These are phyloP conservation scores for Saxidomus purpurata DNA, from an alignment of 1,140 invertebrate genomes.

Conservation along the genomic window DNA sequence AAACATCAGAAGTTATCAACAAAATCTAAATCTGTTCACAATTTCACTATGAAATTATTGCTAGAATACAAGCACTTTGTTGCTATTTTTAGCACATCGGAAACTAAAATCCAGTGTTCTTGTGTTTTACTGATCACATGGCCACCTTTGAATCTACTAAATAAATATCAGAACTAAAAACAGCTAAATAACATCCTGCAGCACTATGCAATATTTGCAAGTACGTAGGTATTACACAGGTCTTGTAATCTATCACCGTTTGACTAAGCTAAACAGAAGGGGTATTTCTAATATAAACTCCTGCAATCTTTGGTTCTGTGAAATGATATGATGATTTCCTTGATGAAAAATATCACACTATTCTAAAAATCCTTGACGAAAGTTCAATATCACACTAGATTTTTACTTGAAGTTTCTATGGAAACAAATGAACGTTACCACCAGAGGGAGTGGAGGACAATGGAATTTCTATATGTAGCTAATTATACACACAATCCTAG, in stretches of 20 bases:
- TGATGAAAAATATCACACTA: conserved; percentile 36
- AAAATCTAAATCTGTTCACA: too few species aligned
- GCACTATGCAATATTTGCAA: too few species aligned
- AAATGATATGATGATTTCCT: conserved; percentile 7
- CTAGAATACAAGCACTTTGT: too few species aligned
- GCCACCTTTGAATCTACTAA: not conserved
- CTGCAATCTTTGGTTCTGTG: conserved; percentile 29
- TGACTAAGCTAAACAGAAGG: not conserved
- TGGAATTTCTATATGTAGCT: conserved; percentile 36
- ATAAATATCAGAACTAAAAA: not conserved
- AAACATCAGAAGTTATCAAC: too few species aligned
- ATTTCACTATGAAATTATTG: too few species aligned
- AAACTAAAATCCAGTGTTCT: not conserved
- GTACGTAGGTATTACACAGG: too few species aligned
- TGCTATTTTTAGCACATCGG: too few species aligned
- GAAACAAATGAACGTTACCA: conserved; percentile 6
- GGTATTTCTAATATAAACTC: not conserved
- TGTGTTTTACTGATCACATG: not conserved
- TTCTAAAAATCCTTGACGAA: conserved; percentile 8
- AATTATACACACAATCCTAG: conserved; percentile 42
- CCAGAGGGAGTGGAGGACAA: conserved; percentile 24
- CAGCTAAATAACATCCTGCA: too few species aligned
- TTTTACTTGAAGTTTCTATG: conserved; percentile 12
- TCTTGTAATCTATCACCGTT: too few species aligned
- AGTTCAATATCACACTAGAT: not conserved